Base-by-base conservation (phyloP, 2,888 invertebrate species). In the Heteromurus nitidus region DNA sequence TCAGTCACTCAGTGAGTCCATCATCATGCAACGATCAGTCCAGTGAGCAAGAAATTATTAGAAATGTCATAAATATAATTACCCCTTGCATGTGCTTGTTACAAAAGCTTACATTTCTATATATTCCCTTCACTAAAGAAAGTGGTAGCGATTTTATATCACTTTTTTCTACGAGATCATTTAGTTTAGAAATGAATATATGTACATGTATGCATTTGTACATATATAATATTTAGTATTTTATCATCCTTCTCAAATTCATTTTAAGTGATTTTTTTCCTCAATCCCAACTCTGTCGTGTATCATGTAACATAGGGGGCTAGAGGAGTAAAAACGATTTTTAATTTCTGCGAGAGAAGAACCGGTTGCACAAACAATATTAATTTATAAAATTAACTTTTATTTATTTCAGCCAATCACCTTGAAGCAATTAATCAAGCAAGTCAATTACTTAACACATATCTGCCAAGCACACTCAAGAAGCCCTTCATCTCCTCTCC, bases 331-430 rank as follows among this genome's bases (percentile, higher is more conserved):
- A n/a, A n/a, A n/a, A n/a, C n/a, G n/a, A n/a, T n/a, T n/a, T 72
- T 80, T 80, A 80, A 80, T 80, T 80, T 80, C 65, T 58, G 67
- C 47, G 55, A 73, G 65, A 50, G 47, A 70, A 80, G 73, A 80
- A 80, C 80, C 80, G 80, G 80, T 80, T 80, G 80, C 80, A 80
- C 79, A 72, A 70, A 79, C 79, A 72, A 70, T 70, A 72, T 79
- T 79, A 79, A 79, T 79, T 79, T 79, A 79, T 79, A 79, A 72
- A 77, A 79, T 79, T 79, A 79, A 70, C 79, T 79, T 79, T 79
- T 79, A 79, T 79, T 79, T 79, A 79, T 70, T 70, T 79, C 79
- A 79, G 70, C 79, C 79, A 79, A 79, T 79, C 79, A 65, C 70
- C 79, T 79, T 55, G 22, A 26, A 73, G 73, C 80, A 80, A 80